Base-by-base conservation (phyloP, 2,113 vertebrate genomes). In the Lota lota region DNA sequence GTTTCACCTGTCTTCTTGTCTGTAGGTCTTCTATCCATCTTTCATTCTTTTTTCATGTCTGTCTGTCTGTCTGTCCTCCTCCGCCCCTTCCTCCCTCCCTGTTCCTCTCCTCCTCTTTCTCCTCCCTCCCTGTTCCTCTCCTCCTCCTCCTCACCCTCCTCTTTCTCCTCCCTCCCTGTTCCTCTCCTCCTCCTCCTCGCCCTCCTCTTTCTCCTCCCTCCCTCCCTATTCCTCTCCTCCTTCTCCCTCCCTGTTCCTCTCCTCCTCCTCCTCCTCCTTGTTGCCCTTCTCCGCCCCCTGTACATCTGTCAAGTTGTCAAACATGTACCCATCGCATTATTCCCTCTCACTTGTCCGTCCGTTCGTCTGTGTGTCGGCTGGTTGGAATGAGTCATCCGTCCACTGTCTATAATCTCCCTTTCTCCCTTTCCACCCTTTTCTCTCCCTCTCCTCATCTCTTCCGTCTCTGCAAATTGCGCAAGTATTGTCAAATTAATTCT, bases 1-100 rank as follows among this genome's bases (percentile, higher is more conserved):
- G 50, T 68, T 36, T 17, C 56, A n/a, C 20, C 54, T 60, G 20
- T 64, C 59, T 59, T 5, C 18, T 64, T 67, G 22, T 56, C 47
- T 60, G 17, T 8, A 66, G 40, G 53, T 14, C 21, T 59, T 5
- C 80, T 71, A 63, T 24, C 15, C 78, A 81, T 78, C 83, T 87
- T 87, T 87, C 87, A 83, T 80, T 84, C 74, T 82, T 79, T 56
- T 19, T 4, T 40, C 56, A 10, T 8, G 74, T 64, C 28, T 62
- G 50, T 22, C 20, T 36, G 28, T 61, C 33, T 65, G 28, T 53
- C 70, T 59, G 40, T 59, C 65, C 17, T 8, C n/a, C 65, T 67
- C 54, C 58, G 20, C 50, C n/a, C 7, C 65, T 57, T 36, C 16
- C 20, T 66, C 18, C 1, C 21, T n/a, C 19, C 28, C 7, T 6